Percentiles rank a stretch among this genome's conserved stretches.
These are phyloP conservation scores for Crepidodera aurea DNA, from an alignment of 2,888 invertebrate genomes.

Conservation along the genomic window DNA sequence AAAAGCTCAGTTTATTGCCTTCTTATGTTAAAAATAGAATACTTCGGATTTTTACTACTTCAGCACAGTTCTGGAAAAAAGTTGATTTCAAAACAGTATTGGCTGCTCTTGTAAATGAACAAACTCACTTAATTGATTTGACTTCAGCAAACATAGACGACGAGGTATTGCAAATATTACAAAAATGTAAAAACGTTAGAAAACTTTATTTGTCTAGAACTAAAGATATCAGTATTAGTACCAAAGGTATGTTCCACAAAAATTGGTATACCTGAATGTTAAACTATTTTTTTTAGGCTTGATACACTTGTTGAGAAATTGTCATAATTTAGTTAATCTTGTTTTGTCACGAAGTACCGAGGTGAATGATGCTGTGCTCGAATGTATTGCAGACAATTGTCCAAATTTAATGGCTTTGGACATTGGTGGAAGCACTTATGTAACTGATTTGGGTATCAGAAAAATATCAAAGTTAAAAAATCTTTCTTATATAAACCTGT, in stretches of 20 bases:
- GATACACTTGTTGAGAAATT: slow-evolving; percentile 48
- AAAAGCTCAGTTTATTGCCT: slow-evolving; percentile 46
- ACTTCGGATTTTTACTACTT: slow-evolving; percentile 48
- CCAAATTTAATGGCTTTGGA: slow-evolving; percentile 62
- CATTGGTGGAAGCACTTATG: slow-evolving; percentile 58
- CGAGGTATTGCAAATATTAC: slow-evolving; percentile 51
- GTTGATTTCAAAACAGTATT: slow-evolving; percentile 48
- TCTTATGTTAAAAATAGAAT: slow-evolving; percentile 51
- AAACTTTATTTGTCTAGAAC: slow-evolving; percentile 50
- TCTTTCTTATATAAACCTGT: slow-evolving; percentile 54
- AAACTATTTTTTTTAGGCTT: slow-evolving; percentile 47
- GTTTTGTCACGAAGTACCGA: slow-evolving; percentile 52
- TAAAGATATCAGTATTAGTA: slow-evolving; percentile 43
- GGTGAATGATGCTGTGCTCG: slow-evolving; percentile 65
- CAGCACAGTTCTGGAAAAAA: slow-evolving; percentile 46
- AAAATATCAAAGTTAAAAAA: slow-evolving; percentile 49
- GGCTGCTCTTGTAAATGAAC: slow-evolving; percentile 48
- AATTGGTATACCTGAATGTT: slow-evolving; percentile 6
- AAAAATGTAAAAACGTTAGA: slow-evolving; percentile 48
- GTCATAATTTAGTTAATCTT: slow-evolving; percentile 49
- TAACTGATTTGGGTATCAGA: slow-evolving; percentile 54
- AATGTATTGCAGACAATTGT: slow-evolving; percentile 63
- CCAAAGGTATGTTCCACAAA: slow-evolving; percentile 42
- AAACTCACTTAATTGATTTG: slow-evolving; percentile 52
- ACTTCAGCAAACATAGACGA: slow-evolving; percentile 52